These are phyloP conservation scores for Dexiosoma caninum DNA, from an alignment of 2,888 invertebrate species.

Conservation along the genomic window DNA sequence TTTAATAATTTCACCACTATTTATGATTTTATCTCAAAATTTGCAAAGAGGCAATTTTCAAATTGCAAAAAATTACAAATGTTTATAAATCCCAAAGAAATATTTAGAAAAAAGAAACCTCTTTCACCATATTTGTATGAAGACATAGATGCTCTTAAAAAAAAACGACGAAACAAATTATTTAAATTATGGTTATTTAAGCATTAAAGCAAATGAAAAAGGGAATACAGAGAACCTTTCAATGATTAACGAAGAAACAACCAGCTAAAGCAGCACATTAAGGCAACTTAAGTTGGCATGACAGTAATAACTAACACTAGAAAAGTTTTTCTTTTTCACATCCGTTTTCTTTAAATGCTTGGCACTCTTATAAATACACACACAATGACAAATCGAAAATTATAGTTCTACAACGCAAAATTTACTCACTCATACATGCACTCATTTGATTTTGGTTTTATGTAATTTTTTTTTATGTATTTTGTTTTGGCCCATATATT, in stretches of 20 bases:
- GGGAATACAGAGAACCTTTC: background rate
- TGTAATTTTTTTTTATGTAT: background rate
- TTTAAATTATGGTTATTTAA: constrained; percentile 38
- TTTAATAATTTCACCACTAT: too few relatives aligned
- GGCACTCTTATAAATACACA: background rate
- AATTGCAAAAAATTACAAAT: too few relatives aligned
- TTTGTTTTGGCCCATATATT: background rate
- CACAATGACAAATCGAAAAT: constrained; percentile 11
- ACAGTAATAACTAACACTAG: constrained; percentile 51
- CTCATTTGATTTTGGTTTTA: background rate
- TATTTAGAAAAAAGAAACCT: too few relatives aligned
- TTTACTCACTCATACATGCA: background rate
- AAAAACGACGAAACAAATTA: background rate
- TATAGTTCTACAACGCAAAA: constrained; percentile 1
- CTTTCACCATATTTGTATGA: too few relatives aligned
- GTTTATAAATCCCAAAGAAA: too few relatives aligned
- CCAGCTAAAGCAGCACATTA: constrained; percentile 40
- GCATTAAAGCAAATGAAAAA: constrained; percentile 1
- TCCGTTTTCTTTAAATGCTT: constrained; percentile 36
- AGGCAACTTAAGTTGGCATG: constrained; percentile 49
- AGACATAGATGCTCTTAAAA: background rate
- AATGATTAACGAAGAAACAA: constrained; percentile 29
- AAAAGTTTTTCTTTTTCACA: constrained; percentile 42
- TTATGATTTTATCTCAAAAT: too few relatives aligned
- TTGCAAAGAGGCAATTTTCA: too few relatives aligned